Conservation (phyloP, 2,888 invertebrate species). For the Sesia apiformis region DNA sequence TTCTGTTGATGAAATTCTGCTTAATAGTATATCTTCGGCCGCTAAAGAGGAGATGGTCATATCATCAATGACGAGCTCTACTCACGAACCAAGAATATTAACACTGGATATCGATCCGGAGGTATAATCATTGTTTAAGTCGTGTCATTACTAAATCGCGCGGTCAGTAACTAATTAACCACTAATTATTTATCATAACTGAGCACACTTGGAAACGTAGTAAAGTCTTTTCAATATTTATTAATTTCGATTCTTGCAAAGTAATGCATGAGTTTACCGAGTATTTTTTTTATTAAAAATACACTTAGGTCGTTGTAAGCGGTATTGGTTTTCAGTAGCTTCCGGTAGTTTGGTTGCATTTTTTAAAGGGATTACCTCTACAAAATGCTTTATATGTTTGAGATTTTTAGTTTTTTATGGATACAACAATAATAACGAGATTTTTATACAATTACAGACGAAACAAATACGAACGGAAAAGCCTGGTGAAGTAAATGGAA, state of each 20-base stretch:
- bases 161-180: neutral
- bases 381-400: neutral
- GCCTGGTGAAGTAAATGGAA: conserved; percentile 50
- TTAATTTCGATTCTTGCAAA: neutral
- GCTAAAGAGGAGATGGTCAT: conserved; percentile 75
- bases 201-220: neutral
- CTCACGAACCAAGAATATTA: conserved; percentile 72
- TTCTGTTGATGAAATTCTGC: conserved; percentile 75
- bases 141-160: neutral
- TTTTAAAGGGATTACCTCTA: neutral
- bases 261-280: neutral
- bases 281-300: conserved; percentile 1
- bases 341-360: neutral
- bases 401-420: neutral
- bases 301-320: conserved; percentile 35
- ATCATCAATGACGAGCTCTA: conserved; percentile 67
- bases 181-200: neutral
- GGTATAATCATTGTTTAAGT: conserved; percentile 51
- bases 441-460: conserved; percentile 55
- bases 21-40: conserved; percentile 76
- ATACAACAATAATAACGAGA: neutral
- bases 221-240: neutral
- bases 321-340: conserved; percentile 31
- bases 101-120: conserved; percentile 77
- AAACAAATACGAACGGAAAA: conserved; percentile 70